Conservation (phyloP, 37 sponge, comb jelly and placozoan species). For the Halichondria panicea region DNA sequence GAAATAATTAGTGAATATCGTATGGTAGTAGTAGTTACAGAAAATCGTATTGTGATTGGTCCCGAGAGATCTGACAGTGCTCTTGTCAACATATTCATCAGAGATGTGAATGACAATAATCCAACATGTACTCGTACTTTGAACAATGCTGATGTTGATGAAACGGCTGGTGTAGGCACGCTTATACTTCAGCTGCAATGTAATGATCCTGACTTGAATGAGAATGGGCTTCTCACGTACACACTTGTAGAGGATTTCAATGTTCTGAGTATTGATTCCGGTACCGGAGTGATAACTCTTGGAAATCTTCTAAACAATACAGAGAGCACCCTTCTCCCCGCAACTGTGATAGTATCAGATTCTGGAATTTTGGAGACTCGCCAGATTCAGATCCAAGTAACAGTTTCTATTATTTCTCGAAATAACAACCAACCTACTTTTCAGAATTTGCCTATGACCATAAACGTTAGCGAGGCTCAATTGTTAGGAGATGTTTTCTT, state of each 20-base stretch:
- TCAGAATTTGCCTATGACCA: constrained; percentile 47
- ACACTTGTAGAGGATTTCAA: constrained; percentile 31
- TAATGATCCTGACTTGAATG: constrained; percentile 46
- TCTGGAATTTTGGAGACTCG: constrained; percentile 7
- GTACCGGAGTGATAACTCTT: constrained; percentile 25
- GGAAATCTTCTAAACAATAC: constrained; percentile 6
- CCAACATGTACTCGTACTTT: constrained; percentile 34
- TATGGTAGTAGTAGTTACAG: constrained; percentile 58
- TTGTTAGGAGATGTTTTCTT: constrained; percentile 12
- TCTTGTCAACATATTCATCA: constrained; percentile 31
- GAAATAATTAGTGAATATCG: constrained; percentile 36
- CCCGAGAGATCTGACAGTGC: constrained; percentile 30
- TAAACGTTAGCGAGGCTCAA: constrained; percentile 38
- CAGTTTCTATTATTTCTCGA: constrained; percentile 17
- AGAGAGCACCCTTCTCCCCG: constrained; percentile 8
- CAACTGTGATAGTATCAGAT: constrained; percentile 34
- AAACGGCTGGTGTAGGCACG: constrained; percentile 5
- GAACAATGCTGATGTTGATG: constrained; percentile 1
- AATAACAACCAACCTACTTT: constrained; percentile 44
- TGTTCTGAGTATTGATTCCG: constrained; percentile 20
- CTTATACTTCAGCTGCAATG: constrained; percentile 43
- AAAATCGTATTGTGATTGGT: constrained; percentile 7
- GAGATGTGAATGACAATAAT: constrained; percentile 71
- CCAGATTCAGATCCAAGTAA: constrained; percentile 5
- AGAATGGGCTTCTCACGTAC: constrained; percentile 41